Base-by-base conservation (phyloP, 2,797 vertebrate species). In the Oryzias sinensis region DNA sequence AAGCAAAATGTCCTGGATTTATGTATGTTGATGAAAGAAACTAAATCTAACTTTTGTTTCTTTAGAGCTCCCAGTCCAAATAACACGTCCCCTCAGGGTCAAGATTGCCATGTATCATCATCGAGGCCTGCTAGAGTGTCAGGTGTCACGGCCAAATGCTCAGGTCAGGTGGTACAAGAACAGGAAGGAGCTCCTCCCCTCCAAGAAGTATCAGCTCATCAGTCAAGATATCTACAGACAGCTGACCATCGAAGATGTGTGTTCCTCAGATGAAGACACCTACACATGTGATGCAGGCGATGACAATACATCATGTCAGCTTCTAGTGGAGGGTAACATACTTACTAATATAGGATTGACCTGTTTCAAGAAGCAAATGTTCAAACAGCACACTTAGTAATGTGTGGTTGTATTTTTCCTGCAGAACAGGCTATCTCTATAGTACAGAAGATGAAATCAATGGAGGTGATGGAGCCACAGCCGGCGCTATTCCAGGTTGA, bases 71-170 rank as follows among this genome's bases (percentile, higher is more conserved):
- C 96, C 97, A 0, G 94, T 97, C 6, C 91, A 93, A 77, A 93
- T 98, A 37, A 70, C 93, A 40, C 96, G 94, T 49, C 95, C 94
- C 0, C 82, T 99, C 44, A 80, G 93, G 50, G 95, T 97, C 49
- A 99, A 99, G 87, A 95, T 96, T 0, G 96, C 94, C 17, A 94
- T 99, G 74, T 96, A 98, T 79, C 96, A 83, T 58, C 94, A 97
- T 62, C 83, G 94, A 0, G 95, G 94, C 0, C 65, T 97, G 65
- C 90, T 99, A 20, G 97, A 99, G 87, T 99, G 97, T 88, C 94
- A 96, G 70, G 91, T 99, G 55, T 98, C 97, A 1, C 90, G 95
- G 5, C 82, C 93, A 48, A 98, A 89, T 0, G 96, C 96, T 53
- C 72, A 87, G 62, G 97, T 99, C 55, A 90, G 54, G 16, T 99